A percentile compares a stretch with the other conserved stretches of the same genome.
Evolutionary conservation across 2,113 vertebrate genomes (phyloP).

Genomic region (Sclerurus mexicanus): DNA sequence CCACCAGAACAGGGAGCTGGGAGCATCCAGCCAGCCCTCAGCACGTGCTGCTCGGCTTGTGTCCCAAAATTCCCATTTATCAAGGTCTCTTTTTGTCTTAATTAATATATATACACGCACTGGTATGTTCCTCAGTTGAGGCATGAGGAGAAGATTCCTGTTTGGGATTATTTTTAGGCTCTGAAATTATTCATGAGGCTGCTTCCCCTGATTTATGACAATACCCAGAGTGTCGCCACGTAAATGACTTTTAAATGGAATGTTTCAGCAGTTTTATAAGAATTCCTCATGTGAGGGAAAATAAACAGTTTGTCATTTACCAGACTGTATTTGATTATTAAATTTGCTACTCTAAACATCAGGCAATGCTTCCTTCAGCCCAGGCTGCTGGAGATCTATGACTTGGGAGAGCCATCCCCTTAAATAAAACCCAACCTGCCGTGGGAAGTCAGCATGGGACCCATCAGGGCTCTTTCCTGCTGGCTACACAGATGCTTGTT

Average conservation of each 20-base stretch:
- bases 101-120: background rate
- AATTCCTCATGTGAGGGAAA: slow-evolving; percentile 35
- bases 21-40: background rate
- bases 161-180: slow-evolving; percentile 27
- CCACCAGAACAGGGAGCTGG: background rate
- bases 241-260: slow-evolving; percentile 37
- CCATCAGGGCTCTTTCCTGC: background rate
- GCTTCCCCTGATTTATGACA: slow-evolving; percentile 12
- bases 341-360: slow-evolving; percentile 27
- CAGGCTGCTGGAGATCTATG: background rate
- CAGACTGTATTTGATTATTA: background rate
- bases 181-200: slow-evolving; percentile 24
- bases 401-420: background rate
- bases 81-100: background rate
- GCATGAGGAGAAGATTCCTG: background rate
- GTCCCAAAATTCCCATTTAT: background rate
- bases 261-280: slow-evolving; percentile 17
- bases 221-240: background rate
- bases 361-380: background rate
- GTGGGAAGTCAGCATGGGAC: background rate
- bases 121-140: background rate
- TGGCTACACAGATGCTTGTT: background rate
- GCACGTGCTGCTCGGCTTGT: background rate
- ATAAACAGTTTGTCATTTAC: slow-evolving; percentile 26
- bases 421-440: background rate